A percentile compares a stretch with the other conserved stretches of the same genome.
Conservation (phyloP, 1,140 invertebrate species). For the Pogonomyrmex barbatus region DNA sequence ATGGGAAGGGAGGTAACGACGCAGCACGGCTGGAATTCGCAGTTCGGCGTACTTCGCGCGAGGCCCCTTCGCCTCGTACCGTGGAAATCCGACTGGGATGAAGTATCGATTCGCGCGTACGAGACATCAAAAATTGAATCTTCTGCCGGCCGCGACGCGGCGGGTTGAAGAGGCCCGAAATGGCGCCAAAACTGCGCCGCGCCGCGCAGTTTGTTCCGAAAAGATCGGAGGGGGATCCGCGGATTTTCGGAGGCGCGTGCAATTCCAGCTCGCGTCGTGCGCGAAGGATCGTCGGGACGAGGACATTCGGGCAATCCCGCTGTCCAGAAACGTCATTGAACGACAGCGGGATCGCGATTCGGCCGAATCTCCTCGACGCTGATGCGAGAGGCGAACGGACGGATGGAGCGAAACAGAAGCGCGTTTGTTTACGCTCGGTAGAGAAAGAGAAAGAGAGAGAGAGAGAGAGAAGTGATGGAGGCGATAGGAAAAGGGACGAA, state of each 20-base stretch:
- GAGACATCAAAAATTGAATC: conserved; percentile 47
- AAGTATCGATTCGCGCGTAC: conserved; percentile 42
- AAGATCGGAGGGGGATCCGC: background rate
- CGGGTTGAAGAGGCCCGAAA: conserved; percentile 20
- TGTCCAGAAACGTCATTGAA: background rate
- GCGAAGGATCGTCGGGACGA: background rate
- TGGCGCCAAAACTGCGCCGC: conserved; percentile 40
- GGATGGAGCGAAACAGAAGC: background rate
- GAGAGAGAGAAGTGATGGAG: too few relatives aligned
- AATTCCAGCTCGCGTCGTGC: background rate
- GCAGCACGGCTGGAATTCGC: background rate
- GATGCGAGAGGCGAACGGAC: background rate
- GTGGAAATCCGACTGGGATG: background rate
- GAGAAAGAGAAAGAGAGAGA: background rate
- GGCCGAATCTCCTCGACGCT: background rate
- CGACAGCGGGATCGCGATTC: background rate
- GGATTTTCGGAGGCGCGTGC: background rate
- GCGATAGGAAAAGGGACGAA: background rate
- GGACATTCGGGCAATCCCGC: background rate
- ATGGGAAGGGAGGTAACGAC: background rate
- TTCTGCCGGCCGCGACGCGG: background rate
- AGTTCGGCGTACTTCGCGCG: background rate
- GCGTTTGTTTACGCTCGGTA: conserved; percentile 45
- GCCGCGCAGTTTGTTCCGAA: background rate
- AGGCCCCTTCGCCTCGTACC: background rate